A percentile compares a stretch with the other conserved stretches of the same genome.
These are phyloP conservation scores for Atherinosoma microstoma DNA, from an alignment of 2,797 vertebrate genomes.

Conservation along the genomic window DNA sequence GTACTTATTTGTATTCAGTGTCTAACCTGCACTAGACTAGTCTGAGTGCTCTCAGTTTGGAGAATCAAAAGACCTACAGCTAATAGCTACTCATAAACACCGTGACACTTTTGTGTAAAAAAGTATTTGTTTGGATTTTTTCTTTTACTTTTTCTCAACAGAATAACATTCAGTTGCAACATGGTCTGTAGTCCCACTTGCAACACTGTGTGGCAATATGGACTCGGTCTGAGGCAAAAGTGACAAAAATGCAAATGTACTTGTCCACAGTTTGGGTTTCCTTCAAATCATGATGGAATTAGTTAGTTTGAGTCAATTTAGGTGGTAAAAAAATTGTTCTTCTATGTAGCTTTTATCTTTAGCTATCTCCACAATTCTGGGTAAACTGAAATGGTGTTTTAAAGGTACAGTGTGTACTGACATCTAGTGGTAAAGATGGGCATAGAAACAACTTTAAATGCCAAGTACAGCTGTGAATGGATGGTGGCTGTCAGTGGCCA, in stretches of 20 bases:
- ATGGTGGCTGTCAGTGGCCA: too few species aligned
- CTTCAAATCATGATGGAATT: neutral
- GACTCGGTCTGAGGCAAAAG: neutral
- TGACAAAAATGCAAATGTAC: neutral
- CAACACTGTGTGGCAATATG: neutral
- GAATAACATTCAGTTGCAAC: too few species aligned
- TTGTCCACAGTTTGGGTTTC: neutral
- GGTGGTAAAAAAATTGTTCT: neutral
- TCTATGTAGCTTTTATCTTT: neutral
- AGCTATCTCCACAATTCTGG: neutral
- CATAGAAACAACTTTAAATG: too few species aligned
- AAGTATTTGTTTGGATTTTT: neutral
- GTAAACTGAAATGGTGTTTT: conserved; percentile 31
- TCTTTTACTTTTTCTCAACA: neutral
- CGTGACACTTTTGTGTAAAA: neutral
- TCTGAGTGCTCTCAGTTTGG: neutral
- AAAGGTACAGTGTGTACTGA: too few species aligned
- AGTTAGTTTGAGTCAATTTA: neutral
- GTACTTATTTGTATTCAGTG: conserved; percentile 5
- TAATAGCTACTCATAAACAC: neutral
- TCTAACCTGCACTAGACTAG: neutral
- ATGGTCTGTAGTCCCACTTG: neutral
- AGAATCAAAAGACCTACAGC: too few species aligned
- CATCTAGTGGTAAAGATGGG: too few species aligned
- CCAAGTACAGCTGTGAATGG: too few species aligned